phyloP scores from a whole-genome alignment of 1,140 invertebrate species.

The Bombus sylvicola region DNA sequence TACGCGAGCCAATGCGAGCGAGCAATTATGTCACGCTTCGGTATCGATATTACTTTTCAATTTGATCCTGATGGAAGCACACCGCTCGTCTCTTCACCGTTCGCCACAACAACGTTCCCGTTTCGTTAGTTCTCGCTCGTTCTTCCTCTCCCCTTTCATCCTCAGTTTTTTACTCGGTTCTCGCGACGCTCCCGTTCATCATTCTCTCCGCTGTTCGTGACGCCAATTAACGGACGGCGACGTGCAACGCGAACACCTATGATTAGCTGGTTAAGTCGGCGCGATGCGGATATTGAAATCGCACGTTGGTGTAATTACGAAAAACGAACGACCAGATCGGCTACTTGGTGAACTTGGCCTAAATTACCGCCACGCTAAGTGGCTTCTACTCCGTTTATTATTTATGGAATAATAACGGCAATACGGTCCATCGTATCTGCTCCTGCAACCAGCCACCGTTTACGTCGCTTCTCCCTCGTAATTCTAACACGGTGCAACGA shows the following conservation, averaged over 20 bases:
- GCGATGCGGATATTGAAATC: conserved; percentile 68
- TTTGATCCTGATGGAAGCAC: conserved; percentile 49
- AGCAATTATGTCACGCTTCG: conserved; percentile 67
- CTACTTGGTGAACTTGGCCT: conserved; percentile 8
- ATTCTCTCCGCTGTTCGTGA: conserved; percentile 8
- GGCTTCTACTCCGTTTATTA: conserved; percentile 32
- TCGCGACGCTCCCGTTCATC: conserved; percentile 7
- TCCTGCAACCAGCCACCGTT: neutral
- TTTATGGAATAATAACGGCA: conserved; percentile 47
- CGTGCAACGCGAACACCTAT: conserved; percentile 40
- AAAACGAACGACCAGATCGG: conserved; percentile 25
- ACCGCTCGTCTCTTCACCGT: no score
- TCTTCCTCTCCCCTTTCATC: neutral
- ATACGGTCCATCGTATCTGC: neutral
- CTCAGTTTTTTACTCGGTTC: conserved; percentile 14
- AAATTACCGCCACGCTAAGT: conserved; percentile 26
- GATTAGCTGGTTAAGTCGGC: conserved; percentile 61
- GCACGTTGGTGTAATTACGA: conserved; percentile 43
- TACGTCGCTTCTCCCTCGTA: no score
- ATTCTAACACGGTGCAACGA: neutral
- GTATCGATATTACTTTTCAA: conserved; percentile 68
- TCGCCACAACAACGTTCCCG: neutral
- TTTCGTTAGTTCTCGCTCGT: neutral
- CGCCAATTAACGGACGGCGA: conserved; percentile 56
- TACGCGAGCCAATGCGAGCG: conserved; percentile 38